A percentile compares a stretch with the other conserved stretches of the same genome.
These are phyloP conservation scores for Axinella damicornis DNA, from an alignment of 37 sponge, comb jelly and placozoan species.

Conservation along the genomic window DNA sequence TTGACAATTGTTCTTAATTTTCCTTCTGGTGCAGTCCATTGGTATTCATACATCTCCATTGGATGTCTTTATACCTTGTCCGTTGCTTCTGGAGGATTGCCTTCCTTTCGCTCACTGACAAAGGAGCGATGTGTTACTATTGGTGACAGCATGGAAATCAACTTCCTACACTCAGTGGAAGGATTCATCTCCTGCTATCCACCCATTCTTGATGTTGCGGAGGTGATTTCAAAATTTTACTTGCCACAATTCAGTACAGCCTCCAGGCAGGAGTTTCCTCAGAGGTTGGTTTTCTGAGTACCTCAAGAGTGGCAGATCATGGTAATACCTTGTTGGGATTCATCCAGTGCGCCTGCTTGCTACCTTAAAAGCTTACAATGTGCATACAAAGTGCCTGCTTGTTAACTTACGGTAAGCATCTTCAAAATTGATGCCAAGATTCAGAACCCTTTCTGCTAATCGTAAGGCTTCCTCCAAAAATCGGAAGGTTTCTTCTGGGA, in stretches of 20 bases:
- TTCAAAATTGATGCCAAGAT: too few relatives aligned
- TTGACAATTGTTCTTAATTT: conserved; percentile 1
- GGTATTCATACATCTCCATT: conserved; percentile 15
- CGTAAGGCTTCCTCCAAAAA: too few relatives aligned
- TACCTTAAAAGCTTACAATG: too few relatives aligned
- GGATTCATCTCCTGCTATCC: neutral
- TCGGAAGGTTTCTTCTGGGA: too few relatives aligned
- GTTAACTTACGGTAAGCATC: too few relatives aligned
- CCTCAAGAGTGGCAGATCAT: too few relatives aligned
- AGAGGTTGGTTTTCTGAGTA: too few relatives aligned
- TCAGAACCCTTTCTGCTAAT: too few relatives aligned
- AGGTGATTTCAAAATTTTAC: neutral
- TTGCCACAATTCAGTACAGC: conserved; percentile 2
- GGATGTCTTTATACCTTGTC: conserved; percentile 19
- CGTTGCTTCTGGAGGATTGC: neutral
- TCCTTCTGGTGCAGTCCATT: neutral
- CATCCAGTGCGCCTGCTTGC: too few relatives aligned
- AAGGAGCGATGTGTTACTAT: neutral
- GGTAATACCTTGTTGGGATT: too few relatives aligned
- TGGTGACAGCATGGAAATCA: neutral
- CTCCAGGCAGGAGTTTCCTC: neutral
- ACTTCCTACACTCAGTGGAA: neutral
- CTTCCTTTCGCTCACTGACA: neutral
- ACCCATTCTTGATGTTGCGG: conserved; percentile 7
- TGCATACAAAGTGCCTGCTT: too few relatives aligned